Percentiles rank a stretch among this genome's conserved stretches.
These are phyloP conservation scores for Muscidifurax raptorellus DNA, from an alignment of 1,140 invertebrate species.

Conservation along the genomic window DNA sequence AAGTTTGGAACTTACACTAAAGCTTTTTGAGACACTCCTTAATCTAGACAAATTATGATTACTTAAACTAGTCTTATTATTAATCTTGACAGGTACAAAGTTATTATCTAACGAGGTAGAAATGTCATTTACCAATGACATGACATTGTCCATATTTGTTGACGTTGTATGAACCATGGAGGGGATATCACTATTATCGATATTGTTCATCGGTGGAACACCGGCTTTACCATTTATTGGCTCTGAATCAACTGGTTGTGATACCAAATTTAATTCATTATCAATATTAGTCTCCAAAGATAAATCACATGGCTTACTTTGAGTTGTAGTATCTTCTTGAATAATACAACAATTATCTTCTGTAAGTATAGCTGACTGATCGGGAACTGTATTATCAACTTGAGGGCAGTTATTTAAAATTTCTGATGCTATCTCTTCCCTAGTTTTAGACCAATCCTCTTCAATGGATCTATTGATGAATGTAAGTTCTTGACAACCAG, in stretches of 20 bases:
- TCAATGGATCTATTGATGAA: constrained; percentile 52
- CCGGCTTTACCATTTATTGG: constrained; percentile 18
- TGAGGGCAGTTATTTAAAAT: not conserved
- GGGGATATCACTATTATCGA: not conserved
- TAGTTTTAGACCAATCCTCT: constrained; percentile 48
- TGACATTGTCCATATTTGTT: not conserved
- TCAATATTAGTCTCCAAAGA: constrained; percentile 12
- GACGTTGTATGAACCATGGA: not conserved
- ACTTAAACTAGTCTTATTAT: not conserved
- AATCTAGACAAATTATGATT: not conserved
- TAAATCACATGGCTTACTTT: not conserved
- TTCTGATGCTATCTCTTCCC: not conserved
- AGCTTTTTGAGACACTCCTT: not conserved
- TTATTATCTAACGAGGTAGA: constrained; percentile 23
- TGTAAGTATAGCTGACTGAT: too few species aligned
- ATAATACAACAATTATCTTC: not conserved
- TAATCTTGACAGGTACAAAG: not conserved
- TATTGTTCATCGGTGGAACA: not conserved
- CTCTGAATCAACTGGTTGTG: constrained; percentile 11
- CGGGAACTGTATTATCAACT: not conserved
- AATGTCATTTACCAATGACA: not conserved
- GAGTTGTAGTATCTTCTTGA: not conserved
- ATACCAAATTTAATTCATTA: not conserved
- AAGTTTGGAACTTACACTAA: not conserved
- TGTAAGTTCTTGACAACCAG: constrained; percentile 47